phyloP scores from a whole-genome alignment of 92 coral and sea anemone genomes.

The Phenganax marumi region DNA sequence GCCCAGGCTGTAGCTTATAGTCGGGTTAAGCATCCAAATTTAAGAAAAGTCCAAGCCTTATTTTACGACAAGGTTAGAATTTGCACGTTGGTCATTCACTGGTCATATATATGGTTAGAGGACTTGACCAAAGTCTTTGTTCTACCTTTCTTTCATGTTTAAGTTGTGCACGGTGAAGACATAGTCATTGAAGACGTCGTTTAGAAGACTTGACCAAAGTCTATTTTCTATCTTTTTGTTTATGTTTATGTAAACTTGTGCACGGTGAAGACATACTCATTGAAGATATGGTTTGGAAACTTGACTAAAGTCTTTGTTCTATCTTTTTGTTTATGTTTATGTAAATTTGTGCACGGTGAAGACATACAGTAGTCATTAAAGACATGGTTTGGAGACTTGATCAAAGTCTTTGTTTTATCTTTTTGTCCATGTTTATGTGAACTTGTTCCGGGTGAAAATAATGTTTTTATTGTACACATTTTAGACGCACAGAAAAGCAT shows the following conservation, averaged over 20 bases:
- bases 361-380: background rate
- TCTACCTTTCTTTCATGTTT: constrained; percentile 46
- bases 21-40: constrained; percentile 33
- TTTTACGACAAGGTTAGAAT: constrained; percentile 68
- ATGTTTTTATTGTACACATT: background rate
- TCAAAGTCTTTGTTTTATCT: background rate
- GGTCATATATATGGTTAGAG: no score
- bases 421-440: background rate
- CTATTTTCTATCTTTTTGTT: no score
- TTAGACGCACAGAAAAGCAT: constrained; percentile 52
- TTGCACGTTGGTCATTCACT: background rate
- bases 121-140: background rate
- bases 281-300: background rate
- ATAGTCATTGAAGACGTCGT: background rate
- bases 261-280: no score
- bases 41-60: constrained; percentile 54
- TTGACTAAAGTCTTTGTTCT: constrained; percentile 53
- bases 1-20: constrained; percentile 49
- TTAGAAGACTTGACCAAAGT: background rate
- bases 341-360: constrained; percentile 33
- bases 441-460: background rate
- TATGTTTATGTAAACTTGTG: background rate
- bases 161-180: constrained; percentile 41
- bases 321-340: constrained; percentile 60
- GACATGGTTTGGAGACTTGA: background rate